phyloP scores from a whole-genome alignment of 2,113 vertebrate species.

The Plestiodon gilberti region DNA sequence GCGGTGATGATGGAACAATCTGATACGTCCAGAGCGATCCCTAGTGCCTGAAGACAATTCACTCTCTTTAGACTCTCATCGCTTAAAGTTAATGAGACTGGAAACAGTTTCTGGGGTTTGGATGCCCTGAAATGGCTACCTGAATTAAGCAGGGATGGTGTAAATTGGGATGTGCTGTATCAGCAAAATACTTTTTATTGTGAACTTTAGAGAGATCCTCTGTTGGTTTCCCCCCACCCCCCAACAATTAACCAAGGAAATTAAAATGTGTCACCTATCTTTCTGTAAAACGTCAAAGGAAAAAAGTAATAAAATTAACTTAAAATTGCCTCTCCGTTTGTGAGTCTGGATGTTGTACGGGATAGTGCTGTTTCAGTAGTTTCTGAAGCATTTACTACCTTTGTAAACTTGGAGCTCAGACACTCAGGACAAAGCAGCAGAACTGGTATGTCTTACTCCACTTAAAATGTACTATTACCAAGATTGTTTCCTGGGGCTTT shows the following conservation, averaged over 20 bases:
- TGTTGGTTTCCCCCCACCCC: rapidly evolving
- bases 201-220: background rate
- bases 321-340: background rate
- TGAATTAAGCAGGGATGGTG: background rate
- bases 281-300: background rate
- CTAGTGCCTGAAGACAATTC: background rate
- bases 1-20: background rate
- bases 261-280: background rate
- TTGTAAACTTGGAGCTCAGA: background rate
- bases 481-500: background rate
- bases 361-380: rapidly evolving
- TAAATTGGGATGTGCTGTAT: slow-evolving; percentile 9
- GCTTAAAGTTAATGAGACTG: background rate
- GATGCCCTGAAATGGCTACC: background rate
- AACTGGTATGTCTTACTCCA: no score
- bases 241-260: rapidly evolving
- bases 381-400: background rate
- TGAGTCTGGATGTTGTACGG: background rate
- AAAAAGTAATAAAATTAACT: background rate
- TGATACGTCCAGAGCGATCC: background rate
- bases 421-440: background rate
- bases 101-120: background rate
- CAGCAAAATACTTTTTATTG: background rate
- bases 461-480: background rate
- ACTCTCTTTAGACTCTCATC: background rate